Evolutionary conservation across 2,797 vertebrate genomes (phyloP).

Genomic region (Hypotaenidia okinawae): DNA sequence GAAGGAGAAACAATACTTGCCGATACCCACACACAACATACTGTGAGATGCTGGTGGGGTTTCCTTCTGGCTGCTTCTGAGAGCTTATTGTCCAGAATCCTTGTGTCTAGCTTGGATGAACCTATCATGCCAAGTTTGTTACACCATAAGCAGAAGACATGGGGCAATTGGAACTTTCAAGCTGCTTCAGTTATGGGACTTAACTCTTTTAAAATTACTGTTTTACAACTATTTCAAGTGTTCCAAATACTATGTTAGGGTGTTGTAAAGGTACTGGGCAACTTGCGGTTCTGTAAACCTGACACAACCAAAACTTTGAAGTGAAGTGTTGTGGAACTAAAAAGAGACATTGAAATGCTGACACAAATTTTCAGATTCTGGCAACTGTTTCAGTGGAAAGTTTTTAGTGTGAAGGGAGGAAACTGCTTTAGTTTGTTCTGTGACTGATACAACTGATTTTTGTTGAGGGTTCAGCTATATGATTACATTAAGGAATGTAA

Average conservation of each 20-base stretch:
- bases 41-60: neutral
- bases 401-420: neutral
- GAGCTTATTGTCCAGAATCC: fast-evolving
- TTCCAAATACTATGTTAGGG: neutral
- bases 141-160: neutral
- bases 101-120: fast-evolving
- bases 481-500: neutral
- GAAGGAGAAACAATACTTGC: neutral
- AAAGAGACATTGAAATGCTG: neutral
- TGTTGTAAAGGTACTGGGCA: neutral
- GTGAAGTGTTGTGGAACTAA: neutral
- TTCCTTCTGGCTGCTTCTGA: neutral
- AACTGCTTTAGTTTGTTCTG: neutral
- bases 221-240: neutral
- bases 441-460: neutral
- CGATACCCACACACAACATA: fast-evolving
- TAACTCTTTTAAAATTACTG: neutral
- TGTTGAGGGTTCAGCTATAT: neutral
- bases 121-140: neutral
- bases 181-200: neutral
- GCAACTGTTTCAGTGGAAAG: neutral
- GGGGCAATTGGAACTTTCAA: neutral
- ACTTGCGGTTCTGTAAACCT: neutral
- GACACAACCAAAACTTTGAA: neutral
- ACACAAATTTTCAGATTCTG: neutral